Percentiles rank a stretch among this genome's conserved stretches.
phyloP scores from a whole-genome alignment of 2,888 invertebrate genomes.

The Muscina levida region DNA sequence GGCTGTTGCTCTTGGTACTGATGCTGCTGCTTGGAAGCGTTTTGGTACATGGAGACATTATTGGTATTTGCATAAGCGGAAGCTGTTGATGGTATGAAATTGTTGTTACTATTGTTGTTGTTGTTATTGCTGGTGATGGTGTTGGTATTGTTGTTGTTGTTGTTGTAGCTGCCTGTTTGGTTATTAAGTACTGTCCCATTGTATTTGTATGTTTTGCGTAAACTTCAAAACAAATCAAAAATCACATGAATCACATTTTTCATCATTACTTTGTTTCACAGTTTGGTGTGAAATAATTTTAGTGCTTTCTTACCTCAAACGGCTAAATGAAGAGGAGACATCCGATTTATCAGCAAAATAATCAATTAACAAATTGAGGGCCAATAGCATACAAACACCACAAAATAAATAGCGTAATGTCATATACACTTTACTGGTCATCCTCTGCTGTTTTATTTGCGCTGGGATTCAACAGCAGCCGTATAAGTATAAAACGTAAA shows the following conservation, averaged over 20 bases:
- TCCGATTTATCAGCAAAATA: conserved; percentile 74
- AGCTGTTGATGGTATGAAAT: conserved; percentile 16
- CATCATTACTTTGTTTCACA: background rate
- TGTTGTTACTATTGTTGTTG: conserved; percentile 30
- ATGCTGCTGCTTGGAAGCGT: conserved; percentile 43
- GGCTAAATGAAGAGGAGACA: conserved; percentile 74
- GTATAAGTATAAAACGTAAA: conserved; percentile 44
- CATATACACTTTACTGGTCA: conserved; percentile 59
- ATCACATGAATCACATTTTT: conserved; percentile 19
- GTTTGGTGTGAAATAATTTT: background rate
- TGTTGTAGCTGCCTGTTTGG: conserved; percentile 30
- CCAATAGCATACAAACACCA: conserved; percentile 74
- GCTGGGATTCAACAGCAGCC: conserved; percentile 45
- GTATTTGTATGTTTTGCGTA: conserved; percentile 60
- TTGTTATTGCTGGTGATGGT: conserved; percentile 29
- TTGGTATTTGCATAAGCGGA: conserved; percentile 30
- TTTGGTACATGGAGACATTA: conserved; percentile 41
- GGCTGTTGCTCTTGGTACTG: conserved; percentile 11
- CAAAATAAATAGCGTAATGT: conserved; percentile 71
- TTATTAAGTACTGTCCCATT: conserved; percentile 57
- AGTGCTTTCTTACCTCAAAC: conserved; percentile 71
- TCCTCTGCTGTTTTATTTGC: conserved; percentile 38
- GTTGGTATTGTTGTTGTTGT: conserved; percentile 12
- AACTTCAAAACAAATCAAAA: conserved; percentile 35
- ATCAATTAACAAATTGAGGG: conserved; percentile 75